Evolutionary conservation across 2,888 invertebrate genomes (phyloP), one percentile per base, ranked within the genome.

Genomic region (Peribatodes rhomboidaria): DNA sequence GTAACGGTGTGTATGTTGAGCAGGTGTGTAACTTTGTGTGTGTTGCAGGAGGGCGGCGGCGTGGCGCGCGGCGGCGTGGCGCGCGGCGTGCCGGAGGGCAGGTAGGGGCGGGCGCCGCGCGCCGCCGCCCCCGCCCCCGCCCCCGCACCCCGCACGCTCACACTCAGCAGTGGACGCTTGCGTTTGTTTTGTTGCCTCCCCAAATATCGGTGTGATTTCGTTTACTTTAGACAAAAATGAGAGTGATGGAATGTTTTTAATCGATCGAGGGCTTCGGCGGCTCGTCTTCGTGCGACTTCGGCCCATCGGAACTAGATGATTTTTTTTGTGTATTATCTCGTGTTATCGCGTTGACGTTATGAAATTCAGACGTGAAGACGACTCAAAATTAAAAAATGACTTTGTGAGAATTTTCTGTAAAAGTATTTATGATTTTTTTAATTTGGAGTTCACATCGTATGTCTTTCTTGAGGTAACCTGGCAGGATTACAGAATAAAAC

Each of bases 171-270:
- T 87, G 89, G 84, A 89, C 80, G 91, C 90, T 90, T 90, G 80
- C 81, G 89, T 90, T 89, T 88, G 87, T 90, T 91, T 89, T 87
- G 89, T 91, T 90, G 87, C 89, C 91, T 92, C 91, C 88, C 87
- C 75, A 90, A 91, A 88, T 90, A 90, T 90, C 88, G 80, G 92
- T 90, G 92, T 92, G 92, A 85, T 89, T 91, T 89, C 81, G 80
- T 89, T 90, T 87, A 81, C 82, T 73, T 82, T 88, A 89, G 78
- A 87, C 63, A 82, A 81, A 83, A 77, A 55, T 82, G 78, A 87
- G 88, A 90, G 85, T 83, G 85, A 88, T 87, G 90, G 88, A 91
- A 88, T 90, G 89, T 90, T 92, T n/a, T 87, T 85, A 81, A 86
- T 84, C 82, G 79, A 86, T 35, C 16, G 35, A 18, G 13, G 35